Base-by-base conservation (phyloP, 2,797 vertebrate genomes). In the Cephalopachus bancanus region DNA sequence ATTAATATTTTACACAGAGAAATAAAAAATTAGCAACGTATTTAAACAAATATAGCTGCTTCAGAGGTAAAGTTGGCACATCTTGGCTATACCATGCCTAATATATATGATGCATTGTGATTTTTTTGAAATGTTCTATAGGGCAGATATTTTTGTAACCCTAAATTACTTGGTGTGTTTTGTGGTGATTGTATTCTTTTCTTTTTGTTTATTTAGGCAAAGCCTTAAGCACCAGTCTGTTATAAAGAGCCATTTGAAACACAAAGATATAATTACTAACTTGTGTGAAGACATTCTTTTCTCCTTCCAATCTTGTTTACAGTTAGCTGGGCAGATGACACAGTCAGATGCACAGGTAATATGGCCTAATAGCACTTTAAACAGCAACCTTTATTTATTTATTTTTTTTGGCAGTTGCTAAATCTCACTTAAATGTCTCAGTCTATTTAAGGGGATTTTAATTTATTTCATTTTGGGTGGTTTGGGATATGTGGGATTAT, bases 171-270 rank as follows among this genome's bases (percentile, higher is more conserved):
- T 79, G 26, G 76, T 0, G 0, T 65, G 44, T 96, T 53, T 96
- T 96, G 12, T 95, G 62, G n/a, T 80, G 51, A 2, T 62, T 91
- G 62, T 80, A 4, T 96, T 7, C 62, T 97, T 79, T 57, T 96
- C 0, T 89, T 75, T 91, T 93, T 86, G 78, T 93, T 83, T 95
- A 75, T 83, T 92, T 97, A 99, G 99, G 96, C 99, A 99, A 98
- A 99, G 99, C 95, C 96, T 99, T 88, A 99, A 99, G 97, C 99
- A 99, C 96, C 99, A 99, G 95, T 98, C 98, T 1, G 71, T 99
- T 97, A 98, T 99, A 96, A 99, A 99, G 98, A 99, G 98, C 97
- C 99, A 98, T 69, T 98, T 99, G 71, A 99, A 98, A 90, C 99
- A 99, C 92, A 97, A 96, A 67, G 99, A 99, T 97, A 99, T 99